Evolutionary conservation across 2,888 invertebrate genomes (phyloP), one percentile per base, ranked within the genome.

Genomic region (Melikaiella ostensackeni): DNA sequence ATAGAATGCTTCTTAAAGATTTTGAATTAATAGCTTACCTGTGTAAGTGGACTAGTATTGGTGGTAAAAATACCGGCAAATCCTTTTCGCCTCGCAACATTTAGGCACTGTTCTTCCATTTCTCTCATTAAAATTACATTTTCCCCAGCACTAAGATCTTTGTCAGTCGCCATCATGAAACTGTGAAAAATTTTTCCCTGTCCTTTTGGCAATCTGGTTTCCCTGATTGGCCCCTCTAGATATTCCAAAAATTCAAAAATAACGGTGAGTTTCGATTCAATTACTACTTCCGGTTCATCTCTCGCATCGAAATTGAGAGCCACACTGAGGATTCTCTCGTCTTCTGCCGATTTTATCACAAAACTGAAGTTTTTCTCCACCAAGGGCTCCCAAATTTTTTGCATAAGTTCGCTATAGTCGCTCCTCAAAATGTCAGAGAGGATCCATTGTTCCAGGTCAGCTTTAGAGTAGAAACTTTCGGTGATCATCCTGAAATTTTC

Each of bases 31-130:
- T 0, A 42, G 16, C 42, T 89, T 92, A 96, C 96, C 94, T 96
- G 96, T 35, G 97, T 97, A n/a, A 97, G 92, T 0, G 97, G 96
- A 87, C 95, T 97, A 33, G 97, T 97, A 89, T 97, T 97, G 4
- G 97, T 97, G 2, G 97, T 97, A 83, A 97, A 95, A 35, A 97
- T 95, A 0, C 97, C 97, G 0, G 92, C 92, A 89, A 95, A 97
- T 9, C 94, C 91, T 76, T 94, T 93, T 2, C 93, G 92, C 77
- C 93, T 93, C 0, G 96, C 97, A 13, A 96, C 85, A 64, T 93
- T 92, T 81, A 96, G 91, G 5, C 95, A 95, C 84, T 96, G 95
- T 78, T 94, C 93, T 91, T 97, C 97, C 93, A 97, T 94, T 78
- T 94, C 95, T 80, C 95, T 93, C 92, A 97, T 96, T 9, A 96